phyloP scores from a whole-genome alignment of 2,888 invertebrate species.

The Habrosyne pyritoides region DNA sequence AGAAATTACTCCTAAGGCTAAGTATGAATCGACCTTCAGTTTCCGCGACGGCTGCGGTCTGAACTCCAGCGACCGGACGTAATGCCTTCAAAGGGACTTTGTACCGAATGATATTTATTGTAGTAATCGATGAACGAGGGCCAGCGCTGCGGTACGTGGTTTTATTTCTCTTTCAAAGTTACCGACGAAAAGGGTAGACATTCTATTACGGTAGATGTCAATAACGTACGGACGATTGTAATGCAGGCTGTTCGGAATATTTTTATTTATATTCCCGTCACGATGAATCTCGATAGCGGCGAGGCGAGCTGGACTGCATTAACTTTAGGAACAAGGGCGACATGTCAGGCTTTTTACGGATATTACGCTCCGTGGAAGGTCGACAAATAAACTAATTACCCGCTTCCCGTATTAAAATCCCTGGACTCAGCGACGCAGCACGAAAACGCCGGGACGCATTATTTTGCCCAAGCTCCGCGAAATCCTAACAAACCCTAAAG shows the following conservation, averaged over 20 bases:
- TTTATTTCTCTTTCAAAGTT: constrained; percentile 6
- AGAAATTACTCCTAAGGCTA: not conserved
- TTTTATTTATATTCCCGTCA: constrained; percentile 3
- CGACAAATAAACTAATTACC: not conserved
- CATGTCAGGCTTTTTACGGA: not conserved
- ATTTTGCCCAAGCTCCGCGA: constrained; percentile 10
- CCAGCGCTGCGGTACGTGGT: constrained; percentile 1
- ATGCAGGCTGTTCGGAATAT: constrained; percentile 2
- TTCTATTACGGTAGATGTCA: constrained; percentile 17
- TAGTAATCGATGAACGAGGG: constrained; percentile 10
- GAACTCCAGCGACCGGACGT: not conserved
- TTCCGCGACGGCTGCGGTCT: not conserved
- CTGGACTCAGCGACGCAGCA: not conserved
- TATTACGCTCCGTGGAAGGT: not conserved
- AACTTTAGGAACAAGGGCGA: not conserved
- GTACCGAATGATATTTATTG: constrained; percentile 12
- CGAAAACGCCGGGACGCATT: not conserved
- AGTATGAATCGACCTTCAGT: not conserved
- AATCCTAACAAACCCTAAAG: constrained; percentile 21
- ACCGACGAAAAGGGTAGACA: constrained; percentile 19
- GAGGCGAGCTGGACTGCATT: not conserved
- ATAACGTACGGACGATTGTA: constrained; percentile 5
- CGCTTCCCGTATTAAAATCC: not conserved
- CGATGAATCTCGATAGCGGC: not conserved
- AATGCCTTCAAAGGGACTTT: constrained; percentile 4